Conservation (phyloP, 2,888 invertebrate species). For the Cataglyphis cursor region DNA sequence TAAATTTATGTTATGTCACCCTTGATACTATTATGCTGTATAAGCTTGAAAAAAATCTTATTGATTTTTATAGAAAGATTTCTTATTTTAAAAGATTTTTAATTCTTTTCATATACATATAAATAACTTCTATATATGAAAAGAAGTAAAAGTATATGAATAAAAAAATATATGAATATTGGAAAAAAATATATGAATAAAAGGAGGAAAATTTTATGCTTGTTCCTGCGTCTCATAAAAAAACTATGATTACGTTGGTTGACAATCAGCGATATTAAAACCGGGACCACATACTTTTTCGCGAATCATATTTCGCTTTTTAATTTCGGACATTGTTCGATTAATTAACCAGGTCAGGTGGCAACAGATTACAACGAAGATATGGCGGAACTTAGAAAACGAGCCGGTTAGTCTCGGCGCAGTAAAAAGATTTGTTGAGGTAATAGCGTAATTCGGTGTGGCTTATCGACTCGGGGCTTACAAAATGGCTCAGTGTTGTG, state of each 20-base stretch:
- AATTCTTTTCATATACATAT: not conserved
- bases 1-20: not conserved
- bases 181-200: not conserved
- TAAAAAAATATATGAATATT: not conserved
- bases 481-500: slow-evolving; percentile 57
- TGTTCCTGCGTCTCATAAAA: slow-evolving; percentile 8
- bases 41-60: not conserved
- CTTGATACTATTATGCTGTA: not conserved
- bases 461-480: slow-evolving; percentile 57
- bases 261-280: slow-evolving; percentile 21
- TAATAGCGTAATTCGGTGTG: slow-evolving; percentile 56
- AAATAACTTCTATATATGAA: slow-evolving; percentile 5
- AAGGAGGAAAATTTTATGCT: not conserved
- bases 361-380: not conserved
- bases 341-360: not conserved
- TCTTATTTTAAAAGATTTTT: not conserved
- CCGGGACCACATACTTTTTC: not conserved
- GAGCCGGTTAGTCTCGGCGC: not conserved
- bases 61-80: not conserved
- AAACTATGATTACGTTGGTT: not conserved
- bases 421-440: slow-evolving; percentile 55
- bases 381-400: slow-evolving; percentile 14
- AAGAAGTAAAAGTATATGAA: not conserved
- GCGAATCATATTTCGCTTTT: not conserved
- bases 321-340: slow-evolving; percentile 11